Evolutionary conservation across 2,888 invertebrate genomes (phyloP).

Genomic region (Microplitis manilae): DNA sequence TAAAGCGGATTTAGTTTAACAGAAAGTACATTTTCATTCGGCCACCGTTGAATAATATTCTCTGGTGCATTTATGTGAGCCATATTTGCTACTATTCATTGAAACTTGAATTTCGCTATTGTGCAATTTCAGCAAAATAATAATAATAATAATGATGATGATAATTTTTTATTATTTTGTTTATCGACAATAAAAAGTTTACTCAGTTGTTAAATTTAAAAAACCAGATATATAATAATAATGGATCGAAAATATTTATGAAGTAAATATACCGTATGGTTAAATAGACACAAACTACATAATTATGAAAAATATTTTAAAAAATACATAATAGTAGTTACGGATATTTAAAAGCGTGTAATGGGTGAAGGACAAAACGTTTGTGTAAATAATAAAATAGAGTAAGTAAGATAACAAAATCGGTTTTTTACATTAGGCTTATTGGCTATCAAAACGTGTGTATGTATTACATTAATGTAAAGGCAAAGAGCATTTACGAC

Average conservation of each 20-base stretch:
- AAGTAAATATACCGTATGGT: no score
- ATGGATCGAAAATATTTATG: no score
- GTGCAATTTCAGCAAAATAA: conserved; percentile 4
- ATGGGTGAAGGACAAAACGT: neutral
- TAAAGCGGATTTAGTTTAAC: neutral
- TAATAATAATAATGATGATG: conserved; percentile 8
- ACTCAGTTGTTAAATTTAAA: neutral
- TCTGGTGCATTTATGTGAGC: neutral
- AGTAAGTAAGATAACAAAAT: conserved; percentile 13
- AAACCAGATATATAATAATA: neutral
- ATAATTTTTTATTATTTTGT: no score
- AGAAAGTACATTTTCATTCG: neutral
- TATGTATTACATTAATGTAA: neutral
- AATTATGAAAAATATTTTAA: no score
- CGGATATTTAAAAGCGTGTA: no score
- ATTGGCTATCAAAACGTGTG: conserved; percentile 4
- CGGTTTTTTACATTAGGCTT: conserved; percentile 1
- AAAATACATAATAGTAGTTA: no score
- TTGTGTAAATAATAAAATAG: neutral
- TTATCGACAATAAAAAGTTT: neutral
- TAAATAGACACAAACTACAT: no score
- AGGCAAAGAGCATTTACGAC: conserved; percentile 10
- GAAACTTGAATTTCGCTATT: conserved; percentile 34
- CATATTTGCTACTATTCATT: conserved; percentile 1
- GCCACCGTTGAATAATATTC: neutral